Conservation (phyloP, 1,140 invertebrate genomes). For the Prorops nasuta region DNA sequence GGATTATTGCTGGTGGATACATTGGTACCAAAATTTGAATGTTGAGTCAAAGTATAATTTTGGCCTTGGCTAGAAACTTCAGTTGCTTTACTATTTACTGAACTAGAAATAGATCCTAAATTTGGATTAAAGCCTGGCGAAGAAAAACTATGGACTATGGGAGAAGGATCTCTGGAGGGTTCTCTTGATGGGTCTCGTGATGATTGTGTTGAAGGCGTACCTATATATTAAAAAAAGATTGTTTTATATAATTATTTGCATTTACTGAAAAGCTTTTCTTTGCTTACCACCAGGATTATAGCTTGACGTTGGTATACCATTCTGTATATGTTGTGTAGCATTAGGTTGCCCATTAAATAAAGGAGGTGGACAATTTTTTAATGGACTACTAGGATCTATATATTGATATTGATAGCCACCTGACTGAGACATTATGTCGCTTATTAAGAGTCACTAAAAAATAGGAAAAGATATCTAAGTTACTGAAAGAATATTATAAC, state of each 20-base stretch:
- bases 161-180: slow-evolving; percentile 47
- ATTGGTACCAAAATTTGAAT: background rate
- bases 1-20: background rate
- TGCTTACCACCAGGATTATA: slow-evolving; percentile 40
- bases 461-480: background rate
- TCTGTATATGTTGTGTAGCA: slow-evolving; percentile 36
- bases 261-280: background rate
- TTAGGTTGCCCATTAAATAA: slow-evolving; percentile 41
- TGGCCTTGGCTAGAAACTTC: background rate
- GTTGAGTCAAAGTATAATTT: background rate
- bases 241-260: slow-evolving; percentile 5
- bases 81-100: background rate
- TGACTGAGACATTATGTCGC: slow-evolving; percentile 40
- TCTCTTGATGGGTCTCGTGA: slow-evolving; percentile 48
- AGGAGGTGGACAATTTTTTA: slow-evolving; percentile 34
- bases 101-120: background rate
- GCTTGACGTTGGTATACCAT: slow-evolving; percentile 41
- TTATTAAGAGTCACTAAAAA: slow-evolving; percentile 28
- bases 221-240: slow-evolving; percentile 19
- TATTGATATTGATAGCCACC: slow-evolving; percentile 37
- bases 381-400: slow-evolving; percentile 14
- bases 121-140: background rate
- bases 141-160: slow-evolving; percentile 2
- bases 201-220: slow-evolving; percentile 47
- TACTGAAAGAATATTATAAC: background rate